Evolutionary conservation across 37 sponge, comb jelly and placozoan genomes (phyloP), one percentile per base, ranked within the genome.

Genomic region (Petrosia ficiformis): DNA sequence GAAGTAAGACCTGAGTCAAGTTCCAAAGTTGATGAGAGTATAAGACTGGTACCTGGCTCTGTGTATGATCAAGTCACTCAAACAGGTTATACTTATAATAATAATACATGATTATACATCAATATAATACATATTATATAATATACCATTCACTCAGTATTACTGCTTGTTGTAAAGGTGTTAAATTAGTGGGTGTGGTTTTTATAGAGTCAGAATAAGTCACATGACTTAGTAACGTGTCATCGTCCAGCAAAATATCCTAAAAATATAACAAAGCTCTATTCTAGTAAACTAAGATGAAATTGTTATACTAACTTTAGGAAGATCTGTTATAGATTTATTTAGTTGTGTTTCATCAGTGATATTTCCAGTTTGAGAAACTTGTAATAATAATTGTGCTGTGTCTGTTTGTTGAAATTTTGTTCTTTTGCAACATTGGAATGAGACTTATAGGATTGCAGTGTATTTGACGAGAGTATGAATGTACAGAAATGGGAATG

Each of bases 391-490:
- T 40, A 97, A 65, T 71, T 97, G 98, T 25, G 98, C 79, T 1
- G 82, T 21, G 30, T 87, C 84, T 25, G 25, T 73, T 33, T 91
- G 68, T 74, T 97, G 98, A 57, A 73, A 97, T 43, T 66, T 71
- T 1, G 98, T 97, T 59, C 98, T 71, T 73, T 89, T 91, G 4
- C n/a, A n/a, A n/a, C n/a, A n/a, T n/a, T n/a, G n/a, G n/a, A n/a
- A n/a, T n/a, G n/a, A n/a, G n/a, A n/a, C n/a, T n/a, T n/a, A n/a
- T n/a, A n/a, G n/a, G n/a, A n/a, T n/a, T n/a, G n/a, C n/a, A n/a
- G n/a, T n/a, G n/a, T n/a, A n/a, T n/a, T n/a, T n/a, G n/a, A n/a
- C n/a, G n/a, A n/a, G n/a, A n/a, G n/a, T n/a, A n/a, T n/a, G n/a
- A n/a, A n/a, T n/a, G n/a, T n/a, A n/a, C n/a, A n/a, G n/a, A n/a